These are phyloP conservation scores for Drosophila arizonae DNA, from an alignment of 1,140 invertebrate species.

Conservation along the genomic window DNA sequence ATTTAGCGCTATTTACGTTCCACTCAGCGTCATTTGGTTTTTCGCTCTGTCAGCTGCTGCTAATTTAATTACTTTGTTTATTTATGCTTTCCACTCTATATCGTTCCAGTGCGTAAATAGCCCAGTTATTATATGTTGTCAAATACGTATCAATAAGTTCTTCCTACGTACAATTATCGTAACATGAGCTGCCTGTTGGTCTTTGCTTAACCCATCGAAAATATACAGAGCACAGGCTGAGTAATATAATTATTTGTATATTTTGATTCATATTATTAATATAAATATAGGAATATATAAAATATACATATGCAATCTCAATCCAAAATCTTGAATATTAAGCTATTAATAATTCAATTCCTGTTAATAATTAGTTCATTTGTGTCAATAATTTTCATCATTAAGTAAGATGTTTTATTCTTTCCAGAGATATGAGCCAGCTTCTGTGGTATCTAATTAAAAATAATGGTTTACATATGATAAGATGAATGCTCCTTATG, in stretches of 20 bases:
- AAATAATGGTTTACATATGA: no score
- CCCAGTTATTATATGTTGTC: not conserved
- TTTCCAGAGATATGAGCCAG: no score
- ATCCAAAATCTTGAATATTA: no score
- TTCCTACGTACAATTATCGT: not conserved
- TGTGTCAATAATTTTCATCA: no score
- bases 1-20: conserved; percentile 27
- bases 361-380: no score
- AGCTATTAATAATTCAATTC: no score
- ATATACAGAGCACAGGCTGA: no score
- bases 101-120: conserved; percentile 35
- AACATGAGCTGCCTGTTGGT: not conserved
- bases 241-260: not conserved
- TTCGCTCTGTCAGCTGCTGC: conserved; percentile 27
- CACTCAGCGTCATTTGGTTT: conserved; percentile 45
- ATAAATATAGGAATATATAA: no score
- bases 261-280: not conserved
- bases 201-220: not conserved
- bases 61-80: conserved; percentile 69
- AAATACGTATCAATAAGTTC: conserved; percentile 1
- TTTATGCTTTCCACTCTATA: conserved; percentile 44
- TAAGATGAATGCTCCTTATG: no score
- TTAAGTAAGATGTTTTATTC: no score
- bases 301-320: no score
- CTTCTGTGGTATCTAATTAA: no score